Evolutionary conservation across 2,797 vertebrate genomes (phyloP).

Genomic region (Phoxinus dragarum): DNA sequence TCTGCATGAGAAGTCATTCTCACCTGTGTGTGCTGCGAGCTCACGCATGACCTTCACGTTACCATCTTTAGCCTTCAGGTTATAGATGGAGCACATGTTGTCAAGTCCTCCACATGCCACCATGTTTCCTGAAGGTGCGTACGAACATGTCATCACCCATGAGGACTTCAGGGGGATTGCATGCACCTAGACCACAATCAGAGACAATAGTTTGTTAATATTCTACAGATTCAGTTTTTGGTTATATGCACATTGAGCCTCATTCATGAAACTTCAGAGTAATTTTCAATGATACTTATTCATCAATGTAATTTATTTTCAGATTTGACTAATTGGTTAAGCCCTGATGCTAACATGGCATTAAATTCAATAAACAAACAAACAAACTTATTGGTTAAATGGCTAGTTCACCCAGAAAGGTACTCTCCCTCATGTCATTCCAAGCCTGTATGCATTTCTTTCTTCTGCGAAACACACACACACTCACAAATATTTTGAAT

Average conservation of each 20-base stretch:
- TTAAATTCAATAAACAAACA: neutral
- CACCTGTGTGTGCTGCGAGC: slow-evolving; percentile 93
- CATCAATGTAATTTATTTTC: neutral
- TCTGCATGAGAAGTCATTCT: neutral
- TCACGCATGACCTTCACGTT: slow-evolving; percentile 96
- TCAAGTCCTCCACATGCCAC: slow-evolving; percentile 97
- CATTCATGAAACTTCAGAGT: neutral
- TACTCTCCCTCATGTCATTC: no score
- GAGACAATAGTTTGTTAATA: neutral
- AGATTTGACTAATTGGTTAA: neutral
- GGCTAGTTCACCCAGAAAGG: neutral
- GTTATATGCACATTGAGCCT: neutral
- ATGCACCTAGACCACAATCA: slow-evolving; percentile 81
- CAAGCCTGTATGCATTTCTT: no score
- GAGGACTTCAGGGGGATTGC: slow-evolving; percentile 97
- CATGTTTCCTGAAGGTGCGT: slow-evolving; percentile 95
- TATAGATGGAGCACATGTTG: slow-evolving; percentile 99
- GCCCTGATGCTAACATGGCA: neutral
- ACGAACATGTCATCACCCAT: slow-evolving; percentile 99
- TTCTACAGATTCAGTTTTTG: neutral
- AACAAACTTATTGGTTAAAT: neutral
- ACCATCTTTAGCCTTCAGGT: slow-evolving; percentile 93
- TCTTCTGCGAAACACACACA: no score
- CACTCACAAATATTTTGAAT: no score
- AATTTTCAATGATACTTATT: neutral